These are phyloP conservation scores for Coregonus clupeaformis DNA, from an alignment of 2,113 vertebrate genomes.

Conservation along the genomic window DNA sequence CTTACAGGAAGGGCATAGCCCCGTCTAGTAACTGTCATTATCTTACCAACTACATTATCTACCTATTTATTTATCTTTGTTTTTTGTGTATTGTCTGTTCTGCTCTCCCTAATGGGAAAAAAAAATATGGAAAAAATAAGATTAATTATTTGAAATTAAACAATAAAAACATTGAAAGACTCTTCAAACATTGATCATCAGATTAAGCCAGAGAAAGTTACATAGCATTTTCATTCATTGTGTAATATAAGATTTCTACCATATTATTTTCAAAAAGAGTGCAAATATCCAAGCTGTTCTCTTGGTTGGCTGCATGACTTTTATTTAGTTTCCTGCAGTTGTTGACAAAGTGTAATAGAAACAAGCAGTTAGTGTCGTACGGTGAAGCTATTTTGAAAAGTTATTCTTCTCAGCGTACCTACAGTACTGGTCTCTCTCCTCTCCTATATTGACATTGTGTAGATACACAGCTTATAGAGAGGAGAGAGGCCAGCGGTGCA, in stretches of 20 bases:
- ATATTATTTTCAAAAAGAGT: slow-evolving; percentile 17
- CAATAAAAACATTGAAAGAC: neutral
- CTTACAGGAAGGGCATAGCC: no score
- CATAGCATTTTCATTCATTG: neutral
- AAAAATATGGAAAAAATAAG: no score
- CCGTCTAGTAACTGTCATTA: no score
- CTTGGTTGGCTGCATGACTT: slow-evolving; percentile 28
- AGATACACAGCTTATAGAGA: neutral
- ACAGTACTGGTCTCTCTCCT: neutral
- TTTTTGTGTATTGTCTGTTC: no score
- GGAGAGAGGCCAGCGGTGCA: no score
- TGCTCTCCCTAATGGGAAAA: no score
- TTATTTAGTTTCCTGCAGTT: slow-evolving; percentile 51
- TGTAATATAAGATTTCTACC: neutral
- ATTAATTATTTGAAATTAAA: no score
- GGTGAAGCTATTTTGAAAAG: slow-evolving; percentile 24
- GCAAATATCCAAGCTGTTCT: slow-evolving; percentile 43
- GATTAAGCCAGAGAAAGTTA: neutral
- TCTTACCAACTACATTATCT: neutral
- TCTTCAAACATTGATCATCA: neutral
- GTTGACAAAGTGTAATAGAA: slow-evolving; percentile 41
- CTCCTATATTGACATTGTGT: neutral
- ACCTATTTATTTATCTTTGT: neutral
- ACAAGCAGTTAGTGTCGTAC: slow-evolving; percentile 36
- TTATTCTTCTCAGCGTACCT: neutral